phyloP scores from a whole-genome alignment of 2,888 invertebrate species.

The Agriopis marginaria region DNA sequence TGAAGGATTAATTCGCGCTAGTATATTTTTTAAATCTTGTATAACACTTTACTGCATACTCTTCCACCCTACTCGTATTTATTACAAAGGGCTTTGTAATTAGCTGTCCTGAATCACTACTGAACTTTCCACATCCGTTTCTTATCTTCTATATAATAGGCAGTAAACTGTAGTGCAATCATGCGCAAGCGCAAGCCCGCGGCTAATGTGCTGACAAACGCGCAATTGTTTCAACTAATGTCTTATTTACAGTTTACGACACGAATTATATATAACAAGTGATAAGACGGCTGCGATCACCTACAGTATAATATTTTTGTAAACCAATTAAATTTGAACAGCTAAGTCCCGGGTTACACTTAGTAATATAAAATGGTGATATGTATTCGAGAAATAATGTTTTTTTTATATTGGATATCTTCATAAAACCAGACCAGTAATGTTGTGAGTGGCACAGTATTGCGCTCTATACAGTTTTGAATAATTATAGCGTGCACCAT shows the following conservation, averaged over 20 bases:
- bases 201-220: conserved; percentile 45
- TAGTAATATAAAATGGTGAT: too few relatives aligned
- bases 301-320: too few relatives aligned
- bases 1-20: too few relatives aligned
- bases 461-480: too few relatives aligned
- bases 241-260: not conserved
- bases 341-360: too few relatives aligned
- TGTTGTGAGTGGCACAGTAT: too few relatives aligned
- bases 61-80: not conserved
- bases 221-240: conserved; percentile 36
- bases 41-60: not conserved
- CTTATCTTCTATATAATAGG: conserved; percentile 29
- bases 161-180: conserved; percentile 27
- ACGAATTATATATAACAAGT: not conserved
- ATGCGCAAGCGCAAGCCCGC: conserved; percentile 31
- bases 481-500: too few relatives aligned
- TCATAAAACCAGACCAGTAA: too few relatives aligned
- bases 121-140: conserved; percentile 44
- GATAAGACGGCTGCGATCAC: not conserved
- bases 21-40: not conserved
- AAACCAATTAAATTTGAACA: too few relatives aligned
- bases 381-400: too few relatives aligned
- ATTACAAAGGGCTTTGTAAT: not conserved
- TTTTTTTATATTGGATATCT: too few relatives aligned
- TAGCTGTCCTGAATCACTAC: conserved; percentile 6